phyloP scores from a whole-genome alignment of 1,140 invertebrate genomes.

The Zaprionus ghesquierei region DNA sequence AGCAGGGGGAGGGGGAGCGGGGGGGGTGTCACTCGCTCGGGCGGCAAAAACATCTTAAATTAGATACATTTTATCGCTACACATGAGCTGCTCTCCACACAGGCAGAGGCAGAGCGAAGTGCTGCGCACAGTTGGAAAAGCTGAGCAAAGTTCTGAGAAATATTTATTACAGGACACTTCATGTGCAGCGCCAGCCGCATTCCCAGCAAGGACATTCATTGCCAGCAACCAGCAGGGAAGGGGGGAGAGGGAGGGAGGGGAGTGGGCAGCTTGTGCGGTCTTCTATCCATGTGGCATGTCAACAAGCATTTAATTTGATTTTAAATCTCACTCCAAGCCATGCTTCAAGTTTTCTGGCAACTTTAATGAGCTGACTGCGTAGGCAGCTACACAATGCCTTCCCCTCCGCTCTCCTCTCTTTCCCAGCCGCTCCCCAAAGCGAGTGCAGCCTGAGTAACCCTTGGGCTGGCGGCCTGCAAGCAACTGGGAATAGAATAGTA shows the following conservation, averaged over 20 bases:
- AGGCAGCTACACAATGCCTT: background rate
- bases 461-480: too few relatives aligned
- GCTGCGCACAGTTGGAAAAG: constrained; percentile 12
- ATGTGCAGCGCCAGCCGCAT: constrained; percentile 33
- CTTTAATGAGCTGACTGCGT: constrained; percentile 13
- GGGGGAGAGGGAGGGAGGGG: background rate
- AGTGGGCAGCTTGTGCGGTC: background rate
- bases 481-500: background rate
- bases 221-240: background rate
- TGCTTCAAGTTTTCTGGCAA: background rate
- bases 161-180: constrained; percentile 75
- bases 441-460: background rate
- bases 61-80: constrained; percentile 79
- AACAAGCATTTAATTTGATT: constrained; percentile 76
- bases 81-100: constrained; percentile 49
- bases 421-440: background rate
- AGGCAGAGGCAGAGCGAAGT: background rate
- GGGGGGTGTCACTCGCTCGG: constrained; percentile 41
- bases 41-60: constrained; percentile 78
- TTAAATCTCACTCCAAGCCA: constrained; percentile 48
- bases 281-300: constrained; percentile 51
- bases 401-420: background rate
- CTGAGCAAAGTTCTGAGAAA: constrained; percentile 70
- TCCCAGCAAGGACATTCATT: constrained; percentile 26
- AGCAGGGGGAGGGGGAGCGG: background rate